Conservation (phyloP, 2,113 vertebrate species). For the Etia nguti region DNA sequence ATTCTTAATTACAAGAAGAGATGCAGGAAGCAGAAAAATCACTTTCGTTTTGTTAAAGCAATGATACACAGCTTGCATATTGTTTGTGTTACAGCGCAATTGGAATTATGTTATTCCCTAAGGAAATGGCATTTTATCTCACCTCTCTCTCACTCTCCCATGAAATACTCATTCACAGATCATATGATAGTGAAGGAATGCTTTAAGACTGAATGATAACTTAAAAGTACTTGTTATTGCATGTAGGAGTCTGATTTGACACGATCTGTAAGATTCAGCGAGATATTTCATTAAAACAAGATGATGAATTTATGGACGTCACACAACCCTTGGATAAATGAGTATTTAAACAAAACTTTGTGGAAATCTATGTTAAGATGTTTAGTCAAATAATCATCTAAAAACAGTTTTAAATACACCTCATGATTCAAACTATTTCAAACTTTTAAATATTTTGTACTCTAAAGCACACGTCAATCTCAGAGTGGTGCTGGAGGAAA, state of each 20-base stretch:
- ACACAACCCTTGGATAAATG: not conserved
- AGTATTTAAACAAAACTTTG: not conserved
- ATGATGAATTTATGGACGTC: not conserved
- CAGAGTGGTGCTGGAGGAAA: not conserved
- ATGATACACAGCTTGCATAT: not conserved
- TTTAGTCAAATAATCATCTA: not conserved
- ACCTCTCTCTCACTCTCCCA: not conserved
- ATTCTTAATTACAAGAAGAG: not conserved
- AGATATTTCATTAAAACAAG: not conserved
- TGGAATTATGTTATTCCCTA: not conserved
- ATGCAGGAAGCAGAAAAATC: not conserved
- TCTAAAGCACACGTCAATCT: not conserved
- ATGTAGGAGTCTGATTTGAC: not conserved
- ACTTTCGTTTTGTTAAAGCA: not conserved
- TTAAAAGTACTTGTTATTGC: not conserved
- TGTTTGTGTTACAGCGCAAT: slow-evolving; percentile 15
- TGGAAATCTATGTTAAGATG: not conserved
- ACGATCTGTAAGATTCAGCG: not conserved
- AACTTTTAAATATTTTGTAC: not conserved
- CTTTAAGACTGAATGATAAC: not conserved
- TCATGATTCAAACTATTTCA: not conserved
- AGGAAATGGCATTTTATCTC: not conserved
- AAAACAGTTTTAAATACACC: not conserved
- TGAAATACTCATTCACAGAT: not conserved
- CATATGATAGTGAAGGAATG: not conserved